These are phyloP conservation scores for Phyllostomus discolor DNA, from an alignment of 2,113 vertebrate species.

Conservation along the genomic window DNA sequence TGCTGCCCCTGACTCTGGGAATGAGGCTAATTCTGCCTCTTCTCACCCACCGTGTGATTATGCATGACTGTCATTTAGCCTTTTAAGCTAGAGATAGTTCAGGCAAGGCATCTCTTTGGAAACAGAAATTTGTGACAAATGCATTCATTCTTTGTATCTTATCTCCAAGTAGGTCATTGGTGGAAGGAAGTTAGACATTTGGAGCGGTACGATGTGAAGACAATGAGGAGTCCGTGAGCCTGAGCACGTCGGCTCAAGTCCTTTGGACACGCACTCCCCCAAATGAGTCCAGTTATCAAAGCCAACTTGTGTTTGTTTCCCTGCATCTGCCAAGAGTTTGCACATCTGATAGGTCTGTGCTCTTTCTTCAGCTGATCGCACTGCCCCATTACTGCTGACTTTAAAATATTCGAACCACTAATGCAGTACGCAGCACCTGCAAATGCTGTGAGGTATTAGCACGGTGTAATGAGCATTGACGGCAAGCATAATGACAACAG, in stretches of 20 bases:
- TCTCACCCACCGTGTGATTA: background rate
- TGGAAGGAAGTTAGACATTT: background rate
- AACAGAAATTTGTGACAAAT: background rate
- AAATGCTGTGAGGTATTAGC: constrained; percentile 77
- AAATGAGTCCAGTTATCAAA: background rate
- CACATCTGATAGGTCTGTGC: constrained; percentile 39
- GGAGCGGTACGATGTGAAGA: background rate
- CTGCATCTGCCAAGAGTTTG: background rate
- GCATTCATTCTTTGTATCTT: background rate
- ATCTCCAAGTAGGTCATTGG: background rate
- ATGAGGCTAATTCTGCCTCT: background rate
- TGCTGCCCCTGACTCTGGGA: background rate
- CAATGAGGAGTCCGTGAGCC: background rate
- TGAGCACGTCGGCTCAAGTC: background rate
- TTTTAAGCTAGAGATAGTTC: background rate
- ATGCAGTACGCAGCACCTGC: constrained; percentile 79
- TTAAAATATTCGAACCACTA: constrained; percentile 73
- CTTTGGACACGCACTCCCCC: background rate
- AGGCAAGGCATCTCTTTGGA: background rate
- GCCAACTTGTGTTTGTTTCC: background rate
- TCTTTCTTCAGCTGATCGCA: constrained; percentile 66
- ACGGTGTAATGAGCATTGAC: constrained; percentile 80
- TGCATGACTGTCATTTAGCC: background rate
- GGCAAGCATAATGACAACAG: constrained; percentile 79
- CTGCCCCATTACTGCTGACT: constrained; percentile 61